phyloP scores from a whole-genome alignment of 2,113 vertebrate species.

The Furnarius figulus region DNA sequence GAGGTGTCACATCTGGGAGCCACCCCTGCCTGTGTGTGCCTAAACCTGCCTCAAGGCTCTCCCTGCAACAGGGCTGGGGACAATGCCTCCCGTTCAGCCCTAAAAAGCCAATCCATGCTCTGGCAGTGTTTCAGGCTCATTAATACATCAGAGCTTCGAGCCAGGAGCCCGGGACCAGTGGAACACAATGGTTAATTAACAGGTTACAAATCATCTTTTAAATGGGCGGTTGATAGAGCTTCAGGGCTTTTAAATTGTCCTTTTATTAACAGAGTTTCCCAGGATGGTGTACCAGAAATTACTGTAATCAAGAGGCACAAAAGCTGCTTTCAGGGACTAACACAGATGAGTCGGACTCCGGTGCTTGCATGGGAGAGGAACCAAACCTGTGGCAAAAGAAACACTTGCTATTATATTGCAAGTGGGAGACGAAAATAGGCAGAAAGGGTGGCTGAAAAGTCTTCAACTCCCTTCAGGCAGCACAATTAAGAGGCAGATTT shows the following conservation, averaged over 20 bases:
- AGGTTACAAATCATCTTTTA: slow-evolving; percentile 39
- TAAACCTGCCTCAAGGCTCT: neutral
- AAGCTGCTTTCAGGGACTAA: neutral
- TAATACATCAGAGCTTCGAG: neutral
- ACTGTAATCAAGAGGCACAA: neutral
- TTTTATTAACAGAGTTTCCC: slow-evolving; percentile 31
- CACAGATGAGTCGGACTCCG: neutral
- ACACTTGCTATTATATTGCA: neutral
- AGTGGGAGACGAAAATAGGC: neutral
- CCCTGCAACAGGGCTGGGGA: neutral
- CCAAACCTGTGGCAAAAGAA: neutral
- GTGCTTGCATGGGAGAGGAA: neutral
- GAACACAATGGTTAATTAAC: slow-evolving; percentile 45
- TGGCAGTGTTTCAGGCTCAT: neutral
- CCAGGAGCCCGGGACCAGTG: neutral
- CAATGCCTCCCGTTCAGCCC: neutral
- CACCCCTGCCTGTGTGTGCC: neutral
- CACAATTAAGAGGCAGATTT: neutral
- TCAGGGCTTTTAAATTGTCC: slow-evolving; percentile 1
- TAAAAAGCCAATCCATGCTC: neutral
- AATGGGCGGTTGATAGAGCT: slow-evolving; percentile 15
- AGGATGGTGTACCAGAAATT: neutral
- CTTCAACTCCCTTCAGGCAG: slow-evolving; percentile 6
- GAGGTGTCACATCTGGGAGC: neutral
- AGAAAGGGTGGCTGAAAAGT: neutral